Percentiles rank a stretch among this genome's conserved stretches.
Conservation (phyloP, 2,888 invertebrate genomes). For the Cordilura impudica region DNA sequence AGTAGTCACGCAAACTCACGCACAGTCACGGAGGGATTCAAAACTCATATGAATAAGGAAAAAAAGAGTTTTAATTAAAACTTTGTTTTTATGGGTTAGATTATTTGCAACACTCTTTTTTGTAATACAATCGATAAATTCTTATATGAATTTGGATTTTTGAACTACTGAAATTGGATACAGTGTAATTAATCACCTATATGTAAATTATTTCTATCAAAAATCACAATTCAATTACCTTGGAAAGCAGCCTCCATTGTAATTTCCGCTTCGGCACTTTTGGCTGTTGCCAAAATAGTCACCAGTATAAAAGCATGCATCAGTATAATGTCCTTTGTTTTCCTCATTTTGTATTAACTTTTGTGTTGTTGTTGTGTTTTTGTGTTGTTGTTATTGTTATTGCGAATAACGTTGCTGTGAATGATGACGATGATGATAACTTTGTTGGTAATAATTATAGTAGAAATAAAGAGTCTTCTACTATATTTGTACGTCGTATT, state of each 20-base stretch:
- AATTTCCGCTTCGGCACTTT: conserved; percentile 75
- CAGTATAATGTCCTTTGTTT: conserved; percentile 70
- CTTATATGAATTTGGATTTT: too few relatives aligned
- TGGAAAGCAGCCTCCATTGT: conserved; percentile 81
- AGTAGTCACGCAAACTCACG: too few relatives aligned
- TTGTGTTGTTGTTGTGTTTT: conserved; percentile 2
- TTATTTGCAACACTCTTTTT: too few relatives aligned
- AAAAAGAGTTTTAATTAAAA: too few relatives aligned
- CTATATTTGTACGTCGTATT: not conserved
- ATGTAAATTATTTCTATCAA: too few relatives aligned
- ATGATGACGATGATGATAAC: conserved; percentile 26
- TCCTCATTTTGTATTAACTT: conserved; percentile 55
- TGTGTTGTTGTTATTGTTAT: conserved; percentile 30
- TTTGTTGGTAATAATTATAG: not conserved
- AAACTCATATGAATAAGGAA: too few relatives aligned
- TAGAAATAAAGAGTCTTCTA: not conserved
- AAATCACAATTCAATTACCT: conserved; percentile 76
- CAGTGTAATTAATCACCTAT: too few relatives aligned
- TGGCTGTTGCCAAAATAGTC: conserved; percentile 72
- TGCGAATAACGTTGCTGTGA: not conserved
- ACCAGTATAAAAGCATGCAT: conserved; percentile 74
- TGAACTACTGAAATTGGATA: too few relatives aligned
- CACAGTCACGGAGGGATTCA: too few relatives aligned
- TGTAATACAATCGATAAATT: too few relatives aligned
- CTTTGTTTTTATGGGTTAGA: too few relatives aligned